Conservation (phyloP, 2,797 vertebrate genomes). For the Anabacerthia variegaticeps region DNA sequence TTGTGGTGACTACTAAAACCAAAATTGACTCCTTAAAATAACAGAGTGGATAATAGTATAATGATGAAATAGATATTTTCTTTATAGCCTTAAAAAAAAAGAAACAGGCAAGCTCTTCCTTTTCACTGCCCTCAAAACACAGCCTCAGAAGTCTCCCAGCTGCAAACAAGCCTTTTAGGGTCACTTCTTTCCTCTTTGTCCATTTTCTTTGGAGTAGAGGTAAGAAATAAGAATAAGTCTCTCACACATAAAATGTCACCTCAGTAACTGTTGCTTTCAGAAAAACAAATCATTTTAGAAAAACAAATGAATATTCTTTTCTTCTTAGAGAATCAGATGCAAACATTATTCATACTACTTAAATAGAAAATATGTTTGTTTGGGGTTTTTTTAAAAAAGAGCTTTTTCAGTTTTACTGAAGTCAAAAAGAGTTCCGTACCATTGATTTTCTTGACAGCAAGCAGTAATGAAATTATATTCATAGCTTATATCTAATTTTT, state of each 20-base stretch:
- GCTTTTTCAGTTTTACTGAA: background rate
- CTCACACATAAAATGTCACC: background rate
- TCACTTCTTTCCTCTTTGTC: background rate
- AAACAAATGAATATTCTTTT: background rate
- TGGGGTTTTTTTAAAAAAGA: no score
- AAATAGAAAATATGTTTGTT: background rate
- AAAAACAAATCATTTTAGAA: background rate
- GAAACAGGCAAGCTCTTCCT: background rate
- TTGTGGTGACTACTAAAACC: background rate
- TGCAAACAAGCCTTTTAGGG: background rate
- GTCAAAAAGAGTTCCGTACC: background rate
- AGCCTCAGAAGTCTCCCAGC: background rate
- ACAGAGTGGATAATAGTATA: background rate
- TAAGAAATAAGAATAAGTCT: background rate
- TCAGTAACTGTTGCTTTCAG: background rate
- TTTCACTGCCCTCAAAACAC: background rate
- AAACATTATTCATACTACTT: background rate
- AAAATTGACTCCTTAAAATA: background rate
- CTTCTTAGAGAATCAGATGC: background rate
- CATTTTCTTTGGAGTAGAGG: background rate
- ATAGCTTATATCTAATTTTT: slow-evolving; percentile 20
- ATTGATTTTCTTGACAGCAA: slow-evolving; percentile 8
- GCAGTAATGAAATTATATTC: background rate
- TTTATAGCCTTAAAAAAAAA: background rate
- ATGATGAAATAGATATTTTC: background rate